phyloP scores from a whole-genome alignment of 2,888 invertebrate species.

The Amphipoea oculea region DNA sequence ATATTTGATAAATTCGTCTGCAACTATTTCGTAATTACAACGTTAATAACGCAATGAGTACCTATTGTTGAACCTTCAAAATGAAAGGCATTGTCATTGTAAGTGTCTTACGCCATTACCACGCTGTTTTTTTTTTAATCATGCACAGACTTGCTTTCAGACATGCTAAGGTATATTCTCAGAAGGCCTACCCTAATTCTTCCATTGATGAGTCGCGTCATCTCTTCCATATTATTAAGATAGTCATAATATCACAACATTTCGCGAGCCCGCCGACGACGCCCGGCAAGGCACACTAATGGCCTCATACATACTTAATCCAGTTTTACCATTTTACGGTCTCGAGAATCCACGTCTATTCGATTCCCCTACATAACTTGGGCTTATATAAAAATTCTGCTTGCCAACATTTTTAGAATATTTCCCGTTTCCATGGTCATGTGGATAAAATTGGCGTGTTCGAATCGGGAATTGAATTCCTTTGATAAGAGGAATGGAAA shows the following conservation, averaged over 20 bases:
- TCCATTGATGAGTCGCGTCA: conserved; percentile 12
- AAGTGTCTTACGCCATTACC: background rate
- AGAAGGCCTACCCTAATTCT: conserved; percentile 7
- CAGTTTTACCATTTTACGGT: conserved; percentile 65
- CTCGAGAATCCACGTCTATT: conserved; percentile 54
- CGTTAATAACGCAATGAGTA: background rate
- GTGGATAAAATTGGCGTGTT: conserved; percentile 16
- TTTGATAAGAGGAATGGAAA: conserved; percentile 13
- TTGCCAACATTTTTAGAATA: conserved; percentile 28
- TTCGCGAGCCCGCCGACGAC: conserved; percentile 45
- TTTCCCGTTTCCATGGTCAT: conserved; percentile 11
- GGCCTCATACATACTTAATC: conserved; percentile 74
- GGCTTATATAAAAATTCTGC: conserved; percentile 49
- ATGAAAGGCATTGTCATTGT: background rate
- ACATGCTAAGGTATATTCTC: background rate
- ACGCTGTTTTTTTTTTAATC: background rate
- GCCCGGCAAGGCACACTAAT: conserved; percentile 62
- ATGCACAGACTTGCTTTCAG: background rate
- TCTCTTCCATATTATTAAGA: conserved; percentile 32
- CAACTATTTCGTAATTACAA: too few relatives aligned
- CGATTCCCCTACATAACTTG: conserved; percentile 20
- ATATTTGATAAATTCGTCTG: background rate
- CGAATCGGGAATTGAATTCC: conserved; percentile 13
- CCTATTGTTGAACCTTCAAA: background rate
- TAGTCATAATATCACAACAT: conserved; percentile 45